phyloP scores from a whole-genome alignment of 1,140 invertebrate species.

The Vollenhovia emeryi region DNA sequence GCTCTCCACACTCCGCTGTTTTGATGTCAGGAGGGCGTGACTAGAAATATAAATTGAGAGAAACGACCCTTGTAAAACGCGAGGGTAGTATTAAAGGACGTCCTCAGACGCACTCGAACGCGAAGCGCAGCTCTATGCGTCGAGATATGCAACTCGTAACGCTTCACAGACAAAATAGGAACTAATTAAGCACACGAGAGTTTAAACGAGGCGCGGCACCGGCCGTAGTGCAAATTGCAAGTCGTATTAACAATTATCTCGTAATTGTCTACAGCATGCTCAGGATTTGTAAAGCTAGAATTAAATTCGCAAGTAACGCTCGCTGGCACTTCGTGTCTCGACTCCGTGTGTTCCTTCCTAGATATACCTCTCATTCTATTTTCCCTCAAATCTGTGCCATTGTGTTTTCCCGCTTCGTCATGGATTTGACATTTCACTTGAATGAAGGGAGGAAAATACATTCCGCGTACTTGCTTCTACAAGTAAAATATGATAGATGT shows the following conservation, averaged over 20 bases:
- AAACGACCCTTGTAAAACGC: slow-evolving; percentile 45
- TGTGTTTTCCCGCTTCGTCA: slow-evolving; percentile 35
- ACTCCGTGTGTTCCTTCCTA: background rate
- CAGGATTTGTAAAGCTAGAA: slow-evolving; percentile 64
- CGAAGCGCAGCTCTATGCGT: slow-evolving; percentile 7
- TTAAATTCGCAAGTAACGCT: slow-evolving; percentile 66
- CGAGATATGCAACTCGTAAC: slow-evolving; percentile 48
- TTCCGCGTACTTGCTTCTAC: background rate
- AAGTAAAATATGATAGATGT: background rate
- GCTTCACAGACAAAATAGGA: slow-evolving; percentile 35
- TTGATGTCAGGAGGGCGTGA: background rate
- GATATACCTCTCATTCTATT: slow-evolving; percentile 23
- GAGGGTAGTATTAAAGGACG: slow-evolving; percentile 14
- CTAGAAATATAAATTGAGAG: slow-evolving; percentile 46
- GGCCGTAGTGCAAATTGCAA: slow-evolving; percentile 52
- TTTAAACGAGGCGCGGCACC: slow-evolving; percentile 51
- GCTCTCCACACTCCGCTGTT: background rate
- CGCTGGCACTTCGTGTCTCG: slow-evolving; percentile 33
- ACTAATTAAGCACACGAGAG: slow-evolving; percentile 54
- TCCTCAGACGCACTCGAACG: slow-evolving; percentile 37
- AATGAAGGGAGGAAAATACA: slow-evolving; percentile 15
- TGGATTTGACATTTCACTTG: slow-evolving; percentile 57
- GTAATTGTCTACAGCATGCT: slow-evolving; percentile 66
- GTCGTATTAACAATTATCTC: slow-evolving; percentile 67
- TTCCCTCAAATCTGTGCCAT: slow-evolving; percentile 30